Conservation (phyloP, 23 tunicate species). For the Diplosoma virens region DNA sequence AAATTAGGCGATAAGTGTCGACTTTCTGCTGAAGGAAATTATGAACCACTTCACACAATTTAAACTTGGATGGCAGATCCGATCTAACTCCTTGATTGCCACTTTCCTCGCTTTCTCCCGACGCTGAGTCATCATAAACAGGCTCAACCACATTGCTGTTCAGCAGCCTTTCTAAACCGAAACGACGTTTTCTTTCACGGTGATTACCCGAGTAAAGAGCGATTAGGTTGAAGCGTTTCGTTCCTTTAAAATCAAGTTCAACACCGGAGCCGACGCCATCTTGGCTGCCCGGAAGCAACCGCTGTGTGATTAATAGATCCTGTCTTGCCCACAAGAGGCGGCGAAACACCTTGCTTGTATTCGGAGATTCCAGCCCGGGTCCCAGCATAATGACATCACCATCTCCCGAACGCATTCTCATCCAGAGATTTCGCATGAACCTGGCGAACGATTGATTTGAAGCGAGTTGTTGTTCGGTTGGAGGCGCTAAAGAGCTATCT, state of each 20-base stretch:
- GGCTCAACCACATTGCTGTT: constrained; percentile 63
- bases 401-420: constrained; percentile 45
- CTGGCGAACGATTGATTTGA: constrained; percentile 47
- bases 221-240: constrained; percentile 73
- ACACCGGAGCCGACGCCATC: constrained; percentile 96
- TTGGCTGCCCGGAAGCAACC: constrained; percentile 78
- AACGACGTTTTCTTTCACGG: constrained; percentile 36
- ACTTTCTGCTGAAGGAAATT: constrained; percentile 62
- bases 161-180: constrained; percentile 60
- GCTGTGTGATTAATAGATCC: constrained; percentile 72
- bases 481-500: neutral
- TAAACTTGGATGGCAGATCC: constrained; percentile 7
- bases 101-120: neutral
- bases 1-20: constrained; percentile 54
- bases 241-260: constrained; percentile 75
- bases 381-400: constrained; percentile 88
- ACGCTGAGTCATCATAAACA: neutral
- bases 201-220: constrained; percentile 82
- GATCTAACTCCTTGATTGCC: neutral
- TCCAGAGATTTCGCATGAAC: constrained; percentile 62
- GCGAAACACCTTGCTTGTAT: constrained; percentile 72
- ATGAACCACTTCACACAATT: constrained; percentile 52
- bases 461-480: constrained; percentile 16
- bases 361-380: constrained; percentile 91
- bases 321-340: constrained; percentile 78